Percentiles rank a stretch among this genome's conserved stretches.
These are phyloP conservation scores for Crotalus viridis DNA, from an alignment of 2,113 vertebrate species.

Conservation along the genomic window DNA sequence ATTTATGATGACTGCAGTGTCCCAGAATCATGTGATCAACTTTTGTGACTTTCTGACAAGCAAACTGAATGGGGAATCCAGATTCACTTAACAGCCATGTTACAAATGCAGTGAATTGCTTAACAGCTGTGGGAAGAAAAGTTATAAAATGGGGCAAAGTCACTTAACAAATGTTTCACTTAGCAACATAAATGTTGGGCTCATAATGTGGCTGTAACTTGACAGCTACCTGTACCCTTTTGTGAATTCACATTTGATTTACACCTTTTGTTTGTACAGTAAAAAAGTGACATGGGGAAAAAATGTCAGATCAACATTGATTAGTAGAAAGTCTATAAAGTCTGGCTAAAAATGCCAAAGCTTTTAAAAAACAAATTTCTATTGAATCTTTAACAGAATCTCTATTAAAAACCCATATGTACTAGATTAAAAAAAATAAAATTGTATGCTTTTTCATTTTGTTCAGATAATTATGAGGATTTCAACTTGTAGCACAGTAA, in stretches of 20 bases:
- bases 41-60: too few relatives aligned
- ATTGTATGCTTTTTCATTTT: not conserved
- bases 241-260: not conserved
- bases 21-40: too few relatives aligned
- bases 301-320: not conserved
- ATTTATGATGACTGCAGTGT: too few relatives aligned
- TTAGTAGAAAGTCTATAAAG: not conserved
- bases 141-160: not conserved
- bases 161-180: not conserved
- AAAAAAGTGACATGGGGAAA: rapidly evolving
- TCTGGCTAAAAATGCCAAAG: not conserved
- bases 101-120: not conserved
- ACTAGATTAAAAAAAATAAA: not conserved
- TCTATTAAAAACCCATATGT: not conserved
- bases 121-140: not conserved
- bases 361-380: not conserved
- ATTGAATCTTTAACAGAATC: not conserved
- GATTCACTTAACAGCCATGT: not conserved
- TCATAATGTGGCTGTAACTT: not conserved
- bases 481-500: too few relatives aligned
- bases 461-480: not conserved
- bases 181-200: not conserved
- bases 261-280: not conserved
- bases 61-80: not conserved
- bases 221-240: not conserved